Conservation (phyloP, 1,140 invertebrate species). For the Palaemon carinicauda region DNA sequence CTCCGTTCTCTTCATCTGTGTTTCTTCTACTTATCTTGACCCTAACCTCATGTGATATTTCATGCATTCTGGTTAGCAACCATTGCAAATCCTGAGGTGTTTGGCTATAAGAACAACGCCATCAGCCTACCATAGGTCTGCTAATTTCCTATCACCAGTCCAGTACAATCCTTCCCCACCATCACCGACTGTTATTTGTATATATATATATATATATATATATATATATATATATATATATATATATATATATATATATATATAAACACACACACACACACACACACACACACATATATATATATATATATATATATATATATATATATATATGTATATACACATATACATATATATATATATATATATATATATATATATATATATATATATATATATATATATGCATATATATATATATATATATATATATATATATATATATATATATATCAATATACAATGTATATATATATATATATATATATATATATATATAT, state of each 20-base stretch:
- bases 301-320: background rate
- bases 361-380: background rate
- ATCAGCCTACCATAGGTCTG: no score
- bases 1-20: no score
- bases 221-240: background rate
- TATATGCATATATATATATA: background rate
- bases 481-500: conserved; percentile 3
- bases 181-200: background rate
- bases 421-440: conserved; percentile 11
- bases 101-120: no score
- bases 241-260: background rate
- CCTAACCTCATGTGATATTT: no score
- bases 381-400: background rate
- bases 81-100: no score
- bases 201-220: background rate
- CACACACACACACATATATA: background rate
- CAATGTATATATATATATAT: background rate
- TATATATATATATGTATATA: background rate
- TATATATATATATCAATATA: background rate
- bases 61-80: no score
- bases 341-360: conserved; percentile 3
- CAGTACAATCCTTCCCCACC: no score
- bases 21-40: no score
- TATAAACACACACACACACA: background rate
- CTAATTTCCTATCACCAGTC: no score